Evolutionary conservation across 2,797 vertebrate genomes (phyloP), one percentile per base, ranked within the genome.

Genomic region (Triplophysa yarkandensis): DNA sequence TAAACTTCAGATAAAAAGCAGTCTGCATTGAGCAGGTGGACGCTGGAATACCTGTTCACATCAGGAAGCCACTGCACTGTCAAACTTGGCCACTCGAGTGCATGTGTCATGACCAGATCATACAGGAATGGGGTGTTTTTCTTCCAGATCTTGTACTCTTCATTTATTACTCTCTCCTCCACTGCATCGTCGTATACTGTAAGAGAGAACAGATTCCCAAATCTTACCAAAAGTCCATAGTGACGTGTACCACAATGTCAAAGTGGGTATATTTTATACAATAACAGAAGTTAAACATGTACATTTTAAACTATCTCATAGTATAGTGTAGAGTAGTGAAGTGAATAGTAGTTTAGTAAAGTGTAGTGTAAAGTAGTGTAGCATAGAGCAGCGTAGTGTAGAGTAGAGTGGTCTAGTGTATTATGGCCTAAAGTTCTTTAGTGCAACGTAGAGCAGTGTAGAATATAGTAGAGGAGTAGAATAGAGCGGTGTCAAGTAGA

Each of bases 131-230:
- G 93, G 0, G 92, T 94, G 82, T 94, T 94, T 74, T 95, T 95
- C 87, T 93, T 95, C 93, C 94, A 95, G 71, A 95, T 93, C 85
- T 93, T 94, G 88, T 94, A 94, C 80, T 95, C 93, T 81, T 94
- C 93, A 48, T 93, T 92, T 83, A 95, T 94, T 36, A 93, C 93
- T 44, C 93, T 88, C 80, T 94, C 93, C 81, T 94, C 93, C 87
- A 93, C 92, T 25, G 93, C 86, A 86, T 94, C 94, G 81, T 95
- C 93, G 82, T 91, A 91, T 86, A 88, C 93, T 93, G 82, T 28
- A 46, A 63, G 28, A 1, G 9, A 63, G 6, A 61, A 32, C 13
- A 55, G 27, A 17, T 21, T 0, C 64, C 10, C 3, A 46, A 1
- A 21, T 39, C 66, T 34, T 4, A 46, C 8, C 21, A 54, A 25